Evolutionary conservation across 2,797 vertebrate genomes (phyloP).

Genomic region (Macropodus opercularis): DNA sequence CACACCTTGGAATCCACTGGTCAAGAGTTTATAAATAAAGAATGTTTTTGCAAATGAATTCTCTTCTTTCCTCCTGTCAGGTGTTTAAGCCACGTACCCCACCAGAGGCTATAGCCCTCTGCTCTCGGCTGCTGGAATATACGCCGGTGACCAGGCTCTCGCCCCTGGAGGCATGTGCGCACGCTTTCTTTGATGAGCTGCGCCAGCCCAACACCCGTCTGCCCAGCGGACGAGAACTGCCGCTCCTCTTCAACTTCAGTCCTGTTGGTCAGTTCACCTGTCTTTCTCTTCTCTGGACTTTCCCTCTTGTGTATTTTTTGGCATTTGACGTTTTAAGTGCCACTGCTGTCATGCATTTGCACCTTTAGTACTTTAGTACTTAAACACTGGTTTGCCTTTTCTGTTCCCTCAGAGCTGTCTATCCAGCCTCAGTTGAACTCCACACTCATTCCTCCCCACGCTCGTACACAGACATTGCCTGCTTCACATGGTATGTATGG

Average conservation of each 20-base stretch:
- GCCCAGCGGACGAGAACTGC: slow-evolving; percentile 91
- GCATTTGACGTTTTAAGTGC: not conserved
- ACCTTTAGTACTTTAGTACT: not conserved
- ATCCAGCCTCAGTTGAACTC: slow-evolving; percentile 93
- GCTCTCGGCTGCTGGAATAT: slow-evolving; percentile 93
- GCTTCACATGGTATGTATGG: slow-evolving; percentile 80
- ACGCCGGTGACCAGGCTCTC: slow-evolving; percentile 92
- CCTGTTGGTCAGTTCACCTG: slow-evolving; percentile 85
- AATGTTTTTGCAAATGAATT: not conserved
- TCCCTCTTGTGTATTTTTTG: not conserved
- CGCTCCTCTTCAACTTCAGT: slow-evolving; percentile 94
- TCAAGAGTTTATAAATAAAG: not conserved
- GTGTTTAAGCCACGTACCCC: slow-evolving; percentile 93
- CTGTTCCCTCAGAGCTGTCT: slow-evolving; percentile 85
- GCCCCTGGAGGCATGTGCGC: slow-evolving; percentile 91
- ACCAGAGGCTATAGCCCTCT: slow-evolving; percentile 91
- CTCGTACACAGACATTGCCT: slow-evolving; percentile 86
- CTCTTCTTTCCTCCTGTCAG: slow-evolving; percentile 59
- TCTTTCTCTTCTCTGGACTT: not conserved
- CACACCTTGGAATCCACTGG: too few relatives aligned
- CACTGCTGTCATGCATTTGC: not conserved
- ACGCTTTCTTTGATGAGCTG: slow-evolving; percentile 93
- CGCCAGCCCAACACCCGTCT: slow-evolving; percentile 89
- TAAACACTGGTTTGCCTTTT: slow-evolving; percentile 21
- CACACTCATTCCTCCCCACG: slow-evolving; percentile 93